Evolutionary conservation across 92 coral and sea anemone genomes (phyloP).

Genomic region (Phymanthus crucifer): DNA sequence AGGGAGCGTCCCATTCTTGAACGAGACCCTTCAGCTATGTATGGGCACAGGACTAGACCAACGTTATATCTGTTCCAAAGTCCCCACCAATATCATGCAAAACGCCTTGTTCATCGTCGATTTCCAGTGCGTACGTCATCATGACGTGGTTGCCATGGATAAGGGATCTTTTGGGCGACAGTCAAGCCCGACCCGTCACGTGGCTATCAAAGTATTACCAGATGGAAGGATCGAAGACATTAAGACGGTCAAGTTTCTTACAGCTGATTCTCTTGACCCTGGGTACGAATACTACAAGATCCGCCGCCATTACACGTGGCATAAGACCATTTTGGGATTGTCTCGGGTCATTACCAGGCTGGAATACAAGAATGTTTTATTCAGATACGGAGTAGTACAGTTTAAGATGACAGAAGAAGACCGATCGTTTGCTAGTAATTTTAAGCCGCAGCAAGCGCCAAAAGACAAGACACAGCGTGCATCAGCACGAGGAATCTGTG

Average conservation of each 20-base stretch:
- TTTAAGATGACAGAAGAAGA: slow-evolving; percentile 38
- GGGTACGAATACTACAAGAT: slow-evolving; percentile 43
- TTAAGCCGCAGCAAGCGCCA: slow-evolving; percentile 4
- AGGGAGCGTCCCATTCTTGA: slow-evolving; percentile 31
- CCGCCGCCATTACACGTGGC: slow-evolving; percentile 66
- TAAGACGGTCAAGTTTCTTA: slow-evolving; percentile 35
- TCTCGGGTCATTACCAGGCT: slow-evolving; percentile 49
- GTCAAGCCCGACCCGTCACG: slow-evolving; percentile 52
- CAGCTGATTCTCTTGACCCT: slow-evolving; percentile 4
- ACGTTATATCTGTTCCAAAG: slow-evolving; percentile 33
- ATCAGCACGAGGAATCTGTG: background rate
- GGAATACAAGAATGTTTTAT: slow-evolving; percentile 35
- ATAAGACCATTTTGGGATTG: slow-evolving; percentile 37
- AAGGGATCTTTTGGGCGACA: slow-evolving; percentile 53
- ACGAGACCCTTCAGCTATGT: slow-evolving; percentile 45
- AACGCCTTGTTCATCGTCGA: slow-evolving; percentile 43
- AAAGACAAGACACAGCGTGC: slow-evolving; percentile 10
- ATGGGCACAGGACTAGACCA: slow-evolving; percentile 31
- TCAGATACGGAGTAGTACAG: slow-evolving; percentile 48
- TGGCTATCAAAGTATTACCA: slow-evolving; percentile 22
- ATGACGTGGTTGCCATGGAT: slow-evolving; percentile 57
- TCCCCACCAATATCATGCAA: slow-evolving; percentile 31
- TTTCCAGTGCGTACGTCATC: slow-evolving; percentile 35
- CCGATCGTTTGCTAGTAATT: slow-evolving; percentile 25
- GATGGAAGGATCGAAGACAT: slow-evolving; percentile 40